Conservation (phyloP, 2,888 invertebrate species). For the Tiliacea citrago region DNA sequence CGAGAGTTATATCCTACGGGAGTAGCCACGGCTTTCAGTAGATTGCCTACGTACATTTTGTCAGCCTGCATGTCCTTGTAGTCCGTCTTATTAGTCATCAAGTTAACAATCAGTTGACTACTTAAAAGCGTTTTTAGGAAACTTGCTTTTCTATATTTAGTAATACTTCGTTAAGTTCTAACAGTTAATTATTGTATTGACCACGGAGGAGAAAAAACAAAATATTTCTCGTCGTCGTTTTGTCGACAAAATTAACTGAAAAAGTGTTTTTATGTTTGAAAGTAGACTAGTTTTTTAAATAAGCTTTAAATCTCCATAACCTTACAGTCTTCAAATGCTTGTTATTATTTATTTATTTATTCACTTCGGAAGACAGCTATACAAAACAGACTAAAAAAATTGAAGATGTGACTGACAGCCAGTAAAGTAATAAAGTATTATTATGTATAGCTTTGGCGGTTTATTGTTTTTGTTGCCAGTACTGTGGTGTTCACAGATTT, state of each 20-base stretch:
- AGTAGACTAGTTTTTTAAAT: neutral
- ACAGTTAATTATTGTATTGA: slow-evolving; percentile 3
- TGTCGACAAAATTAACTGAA: neutral
- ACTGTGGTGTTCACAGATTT: too few relatives aligned
- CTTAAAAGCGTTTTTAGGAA: slow-evolving; percentile 13
- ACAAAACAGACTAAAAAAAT: too few relatives aligned
- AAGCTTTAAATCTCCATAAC: too few relatives aligned
- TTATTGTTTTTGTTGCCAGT: too few relatives aligned
- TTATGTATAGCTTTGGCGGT: too few relatives aligned
- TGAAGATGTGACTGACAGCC: too few relatives aligned
- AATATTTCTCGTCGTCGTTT: neutral
- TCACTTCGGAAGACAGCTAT: too few relatives aligned
- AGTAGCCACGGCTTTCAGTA: neutral
- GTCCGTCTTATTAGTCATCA: slow-evolving; percentile 8
- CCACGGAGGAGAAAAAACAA: neutral
- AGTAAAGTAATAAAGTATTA: too few relatives aligned
- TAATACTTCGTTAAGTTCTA: slow-evolving; percentile 31
- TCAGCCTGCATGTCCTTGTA: neutral
- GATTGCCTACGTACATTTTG: too few relatives aligned
- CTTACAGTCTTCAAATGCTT: neutral
- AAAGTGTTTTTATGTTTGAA: neutral
- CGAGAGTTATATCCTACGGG: neutral
- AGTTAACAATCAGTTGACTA: neutral
- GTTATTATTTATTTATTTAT: too few relatives aligned
- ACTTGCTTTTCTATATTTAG: slow-evolving; percentile 39